phyloP scores from a whole-genome alignment of 2,888 invertebrate species.

The Caenorhabditis becei region DNA sequence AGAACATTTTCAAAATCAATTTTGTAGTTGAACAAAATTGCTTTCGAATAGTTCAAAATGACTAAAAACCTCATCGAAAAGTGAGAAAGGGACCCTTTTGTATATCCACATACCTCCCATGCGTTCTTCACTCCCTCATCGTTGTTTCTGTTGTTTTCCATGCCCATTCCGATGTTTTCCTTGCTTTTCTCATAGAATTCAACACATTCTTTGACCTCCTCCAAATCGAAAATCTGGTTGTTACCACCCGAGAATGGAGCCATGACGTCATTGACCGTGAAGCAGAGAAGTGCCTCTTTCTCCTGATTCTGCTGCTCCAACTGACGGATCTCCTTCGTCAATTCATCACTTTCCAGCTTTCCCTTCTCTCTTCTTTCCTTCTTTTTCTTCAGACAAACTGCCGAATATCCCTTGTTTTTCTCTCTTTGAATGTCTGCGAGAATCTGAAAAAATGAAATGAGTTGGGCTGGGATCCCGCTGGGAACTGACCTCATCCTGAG shows the following conservation, averaged over 20 bases:
- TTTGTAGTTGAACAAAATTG: too few relatives aligned
- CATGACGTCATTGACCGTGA: background rate
- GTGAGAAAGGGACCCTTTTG: too few relatives aligned
- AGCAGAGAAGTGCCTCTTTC: background rate
- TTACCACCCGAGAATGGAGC: background rate
- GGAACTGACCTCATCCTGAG: background rate
- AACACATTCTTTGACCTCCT: background rate
- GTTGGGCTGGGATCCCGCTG: background rate
- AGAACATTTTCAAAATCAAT: too few relatives aligned
- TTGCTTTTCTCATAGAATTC: background rate
- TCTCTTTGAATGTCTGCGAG: background rate
- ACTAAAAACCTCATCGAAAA: too few relatives aligned
- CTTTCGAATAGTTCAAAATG: too few relatives aligned
- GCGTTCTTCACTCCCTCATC: background rate
- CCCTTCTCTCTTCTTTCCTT: background rate
- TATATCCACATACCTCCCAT: background rate
- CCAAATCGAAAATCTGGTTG: background rate
- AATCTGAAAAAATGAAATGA: background rate
- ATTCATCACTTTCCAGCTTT: background rate
- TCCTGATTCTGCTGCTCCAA: background rate
- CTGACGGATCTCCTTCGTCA: background rate
- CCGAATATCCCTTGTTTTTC: background rate
- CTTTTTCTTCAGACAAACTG: background rate
- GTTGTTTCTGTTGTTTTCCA: background rate
- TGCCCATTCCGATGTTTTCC: background rate